phyloP scores from a whole-genome alignment of 2,113 vertebrate genomes.

The Macroglossus sobrinus region DNA sequence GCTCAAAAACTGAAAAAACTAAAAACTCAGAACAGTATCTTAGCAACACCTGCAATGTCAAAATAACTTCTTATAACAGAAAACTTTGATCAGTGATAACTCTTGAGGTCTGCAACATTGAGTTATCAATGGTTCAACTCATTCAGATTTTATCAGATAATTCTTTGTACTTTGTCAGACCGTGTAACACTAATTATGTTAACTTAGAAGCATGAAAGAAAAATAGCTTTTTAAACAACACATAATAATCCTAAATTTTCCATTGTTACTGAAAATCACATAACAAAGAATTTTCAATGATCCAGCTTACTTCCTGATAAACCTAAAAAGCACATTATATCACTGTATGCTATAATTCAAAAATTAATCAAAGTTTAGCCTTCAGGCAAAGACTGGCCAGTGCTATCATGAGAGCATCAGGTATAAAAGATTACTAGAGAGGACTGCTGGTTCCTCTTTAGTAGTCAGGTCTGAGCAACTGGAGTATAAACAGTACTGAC shows the following conservation, averaged over 20 bases:
- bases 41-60: not conserved
- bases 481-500: not conserved
- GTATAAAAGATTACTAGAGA: not conserved
- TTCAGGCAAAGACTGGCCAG: conserved; percentile 49
- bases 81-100: not conserved
- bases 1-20: not conserved
- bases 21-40: not conserved
- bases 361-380: conserved; percentile 64
- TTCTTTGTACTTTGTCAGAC: not conserved
- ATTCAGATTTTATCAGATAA: conserved; percentile 7
- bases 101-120: not conserved
- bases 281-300: conserved; percentile 31
- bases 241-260: conserved; percentile 4
- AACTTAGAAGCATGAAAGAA: not conserved
- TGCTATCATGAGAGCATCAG: conserved; percentile 39
- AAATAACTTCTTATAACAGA: not conserved
- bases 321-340: not conserved
- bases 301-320: not conserved
- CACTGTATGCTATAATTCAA: conserved; percentile 41
- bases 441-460: not conserved
- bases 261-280: not conserved
- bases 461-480: not conserved
- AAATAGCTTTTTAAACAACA: conserved; percentile 1
- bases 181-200: not conserved
- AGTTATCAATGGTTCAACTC: not conserved